These are phyloP conservation scores for Biston betularia DNA, from an alignment of 2,888 invertebrate genomes.

Conservation along the genomic window DNA sequence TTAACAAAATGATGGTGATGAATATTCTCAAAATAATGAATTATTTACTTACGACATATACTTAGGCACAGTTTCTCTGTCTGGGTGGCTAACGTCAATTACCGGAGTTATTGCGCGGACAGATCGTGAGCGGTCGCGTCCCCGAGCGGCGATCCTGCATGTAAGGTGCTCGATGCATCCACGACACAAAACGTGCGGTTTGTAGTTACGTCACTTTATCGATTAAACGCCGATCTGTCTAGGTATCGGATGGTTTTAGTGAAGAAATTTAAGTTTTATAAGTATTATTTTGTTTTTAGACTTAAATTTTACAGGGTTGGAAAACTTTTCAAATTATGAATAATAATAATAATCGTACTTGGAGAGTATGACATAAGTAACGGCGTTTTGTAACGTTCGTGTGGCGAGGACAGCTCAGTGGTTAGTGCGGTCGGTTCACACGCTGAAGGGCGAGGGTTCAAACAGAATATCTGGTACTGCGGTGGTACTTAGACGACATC, in stretches of 20 bases:
- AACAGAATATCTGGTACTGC: too few species aligned
- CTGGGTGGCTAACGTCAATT: conserved; percentile 83
- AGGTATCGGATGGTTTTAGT: conserved; percentile 5
- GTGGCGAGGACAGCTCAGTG: too few species aligned
- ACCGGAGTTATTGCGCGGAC: conserved; percentile 79
- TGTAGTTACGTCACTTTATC: conserved; percentile 30
- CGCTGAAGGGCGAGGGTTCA: too few species aligned
- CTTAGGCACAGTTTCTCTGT: conserved; percentile 43
- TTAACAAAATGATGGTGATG: too few species aligned
- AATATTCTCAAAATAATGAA: not conserved
- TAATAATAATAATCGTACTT: too few species aligned
- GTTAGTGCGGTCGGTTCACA: too few species aligned
- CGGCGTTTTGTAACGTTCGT: too few species aligned
- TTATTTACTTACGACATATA: conserved; percentile 43
- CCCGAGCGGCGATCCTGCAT: conserved; percentile 52
- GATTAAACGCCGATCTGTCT: conserved; percentile 11
- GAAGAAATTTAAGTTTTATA: not conserved
- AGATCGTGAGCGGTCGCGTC: conserved; percentile 73
- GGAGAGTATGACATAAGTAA: too few species aligned
- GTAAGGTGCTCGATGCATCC: conserved; percentile 55
- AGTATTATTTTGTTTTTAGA: not conserved
- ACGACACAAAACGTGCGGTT: conserved; percentile 26
- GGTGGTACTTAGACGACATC: too few species aligned
- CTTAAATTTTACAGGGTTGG: too few species aligned
- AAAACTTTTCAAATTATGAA: too few species aligned